Evolutionary conservation across 2,113 vertebrate species (phyloP), one percentile per base, ranked within the genome.

Genomic region (Nansenia antarctica): DNA sequence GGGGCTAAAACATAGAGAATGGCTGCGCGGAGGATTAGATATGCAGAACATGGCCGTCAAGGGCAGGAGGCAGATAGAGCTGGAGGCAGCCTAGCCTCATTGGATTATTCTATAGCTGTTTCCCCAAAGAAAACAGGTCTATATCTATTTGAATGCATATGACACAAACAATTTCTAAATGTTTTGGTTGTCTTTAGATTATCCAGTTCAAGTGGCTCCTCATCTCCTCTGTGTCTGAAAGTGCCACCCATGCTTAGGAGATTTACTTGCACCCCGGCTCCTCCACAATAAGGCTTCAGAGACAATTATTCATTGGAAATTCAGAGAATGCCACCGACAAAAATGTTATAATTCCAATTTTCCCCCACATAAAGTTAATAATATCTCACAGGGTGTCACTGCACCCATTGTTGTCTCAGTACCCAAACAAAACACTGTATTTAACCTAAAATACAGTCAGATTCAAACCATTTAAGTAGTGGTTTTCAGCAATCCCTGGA

Each of bases 1-100:
- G 76, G 74, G 70, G 85, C 62, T 78, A 76, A 87, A 77, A 79
- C 74, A 84, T 73, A 77, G 70, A 82, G 73, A 84, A 75, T 74
- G 82, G 83, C 83, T 86, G 83, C 81, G 78, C 57, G 70, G 68
- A 71, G 74, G 65, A 87, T 88, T 88, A 83, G 70, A 77, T 80
- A 86, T 86, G 80, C 84, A 87, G 72, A 84, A 85, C 81, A 85
- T 86, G 77, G 79, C 84, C 31, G 77, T 88, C 79, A 90, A 88
- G 86, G 84, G 81, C 86, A 82, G 66, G 67, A 88, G 82, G 79
- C 81, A 87, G 73, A 87, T 81, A 72, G 69, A 82, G 85, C 87
- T 85, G 65, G 74, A 86, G 84, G 85, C 87, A 79, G 58, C 67
- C 70, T 65, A 76, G 82, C 68, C 78, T 77, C 74, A 68, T 81